Evolutionary conservation across 1,140 invertebrate species (phyloP).

Genomic region (Temnothorax curvispinosus): DNA sequence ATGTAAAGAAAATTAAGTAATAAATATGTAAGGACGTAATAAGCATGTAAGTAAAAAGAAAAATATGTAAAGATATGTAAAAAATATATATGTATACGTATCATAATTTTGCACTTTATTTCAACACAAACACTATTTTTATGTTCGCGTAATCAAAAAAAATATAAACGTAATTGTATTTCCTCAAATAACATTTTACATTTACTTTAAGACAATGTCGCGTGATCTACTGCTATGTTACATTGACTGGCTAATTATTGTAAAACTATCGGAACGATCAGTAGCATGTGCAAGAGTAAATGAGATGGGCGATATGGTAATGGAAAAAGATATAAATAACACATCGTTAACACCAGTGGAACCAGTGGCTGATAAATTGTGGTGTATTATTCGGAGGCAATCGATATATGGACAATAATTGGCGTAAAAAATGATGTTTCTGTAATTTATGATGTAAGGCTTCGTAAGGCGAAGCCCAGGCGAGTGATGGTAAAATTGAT

Average conservation of each 20-base stretch:
- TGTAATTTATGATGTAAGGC: slow-evolving; percentile 37
- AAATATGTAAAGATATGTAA: neutral
- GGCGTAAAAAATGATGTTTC: slow-evolving; percentile 1
- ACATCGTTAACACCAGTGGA: neutral
- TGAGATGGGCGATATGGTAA: slow-evolving; percentile 17
- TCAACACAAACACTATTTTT: neutral
- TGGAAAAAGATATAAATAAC: slow-evolving; percentile 2
- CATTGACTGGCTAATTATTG: slow-evolving; percentile 24
- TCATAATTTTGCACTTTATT: neutral
- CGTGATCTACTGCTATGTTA: neutral
- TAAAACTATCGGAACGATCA: slow-evolving; percentile 28
- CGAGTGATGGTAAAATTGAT: slow-evolving; percentile 18
- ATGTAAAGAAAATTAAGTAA: slow-evolving; percentile 15
- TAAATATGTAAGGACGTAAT: slow-evolving; percentile 2
- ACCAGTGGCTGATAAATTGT: neutral
- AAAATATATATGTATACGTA: neutral
- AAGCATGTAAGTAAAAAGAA: neutral
- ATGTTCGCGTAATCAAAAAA: neutral
- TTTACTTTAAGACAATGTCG: neutral
- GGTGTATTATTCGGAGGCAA: slow-evolving; percentile 22
- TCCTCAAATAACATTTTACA: neutral
- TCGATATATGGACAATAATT: slow-evolving; percentile 45
- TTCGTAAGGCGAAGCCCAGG: neutral
- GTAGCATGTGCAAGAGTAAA: neutral
- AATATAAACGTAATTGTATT: neutral